Evolutionary conservation across 92 coral and sea anemone genomes (phyloP).

Genomic region (Actinernus sp.): DNA sequence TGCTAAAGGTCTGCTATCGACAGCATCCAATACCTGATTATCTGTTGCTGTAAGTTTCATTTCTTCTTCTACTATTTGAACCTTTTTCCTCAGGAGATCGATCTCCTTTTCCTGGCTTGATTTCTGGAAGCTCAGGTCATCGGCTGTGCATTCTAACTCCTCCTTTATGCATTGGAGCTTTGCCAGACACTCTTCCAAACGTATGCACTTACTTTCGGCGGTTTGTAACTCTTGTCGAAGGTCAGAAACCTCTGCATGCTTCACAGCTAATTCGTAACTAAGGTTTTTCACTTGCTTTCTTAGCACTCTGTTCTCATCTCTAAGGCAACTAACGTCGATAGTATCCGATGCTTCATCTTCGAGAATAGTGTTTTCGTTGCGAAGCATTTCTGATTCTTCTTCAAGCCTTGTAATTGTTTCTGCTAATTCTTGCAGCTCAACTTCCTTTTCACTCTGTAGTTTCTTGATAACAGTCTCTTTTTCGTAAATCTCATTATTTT

Average conservation of each 20-base stretch:
- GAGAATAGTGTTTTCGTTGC: conserved; percentile 25
- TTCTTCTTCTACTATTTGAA: conserved; percentile 62
- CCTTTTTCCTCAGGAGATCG: conserved; percentile 56
- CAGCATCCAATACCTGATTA: conserved; percentile 6
- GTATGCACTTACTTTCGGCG: conserved; percentile 16
- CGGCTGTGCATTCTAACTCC: conserved; percentile 47
- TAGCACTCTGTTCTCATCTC: conserved; percentile 9
- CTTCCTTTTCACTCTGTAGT: conserved; percentile 4
- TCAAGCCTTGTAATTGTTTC: conserved; percentile 2
- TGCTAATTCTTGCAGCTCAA: neutral
- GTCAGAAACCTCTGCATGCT: conserved; percentile 10
- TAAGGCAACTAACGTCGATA: conserved; percentile 16
- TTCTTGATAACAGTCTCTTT: conserved; percentile 31
- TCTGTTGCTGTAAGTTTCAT: conserved; percentile 10
- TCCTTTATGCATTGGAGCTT: conserved; percentile 42
- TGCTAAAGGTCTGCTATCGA: conserved; percentile 32
- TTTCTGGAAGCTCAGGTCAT: conserved; percentile 54
- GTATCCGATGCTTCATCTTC: conserved; percentile 41
- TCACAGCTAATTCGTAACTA: conserved; percentile 2
- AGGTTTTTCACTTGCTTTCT: conserved; percentile 14
- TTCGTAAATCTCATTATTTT: conserved; percentile 40
- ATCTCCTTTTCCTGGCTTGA: conserved; percentile 59
- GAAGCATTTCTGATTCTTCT: conserved; percentile 5
- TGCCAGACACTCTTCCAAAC: conserved; percentile 27
- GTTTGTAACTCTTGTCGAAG: conserved; percentile 25